A percentile compares a stretch with the other conserved stretches of the same genome.
Conservation (phyloP, 2,113 vertebrate genomes). For the Notarius lentiginosus region DNA sequence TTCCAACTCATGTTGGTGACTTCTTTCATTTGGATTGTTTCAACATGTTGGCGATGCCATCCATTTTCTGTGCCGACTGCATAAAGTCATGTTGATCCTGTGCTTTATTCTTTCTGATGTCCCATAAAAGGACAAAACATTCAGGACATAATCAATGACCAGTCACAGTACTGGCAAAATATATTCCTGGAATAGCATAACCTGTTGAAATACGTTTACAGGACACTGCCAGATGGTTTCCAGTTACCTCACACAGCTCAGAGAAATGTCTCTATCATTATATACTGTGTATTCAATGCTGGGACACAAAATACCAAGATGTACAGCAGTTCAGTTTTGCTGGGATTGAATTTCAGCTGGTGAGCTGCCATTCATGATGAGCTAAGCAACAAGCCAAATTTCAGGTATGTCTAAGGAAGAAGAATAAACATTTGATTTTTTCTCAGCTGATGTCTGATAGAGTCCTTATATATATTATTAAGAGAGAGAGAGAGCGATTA, state of each 20-base stretch:
- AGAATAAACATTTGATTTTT: too few species aligned
- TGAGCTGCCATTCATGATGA: too few species aligned
- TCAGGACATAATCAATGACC: constrained; percentile 10
- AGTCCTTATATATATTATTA: not conserved
- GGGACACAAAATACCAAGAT: not conserved
- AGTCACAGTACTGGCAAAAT: not conserved
- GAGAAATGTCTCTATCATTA: constrained; percentile 1
- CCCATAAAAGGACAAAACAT: constrained; percentile 48
- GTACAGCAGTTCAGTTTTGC: too few species aligned
- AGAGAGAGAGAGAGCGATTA: too few species aligned
- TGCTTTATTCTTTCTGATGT: not conserved
- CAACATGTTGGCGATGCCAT: not conserved
- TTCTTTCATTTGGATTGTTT: not conserved
- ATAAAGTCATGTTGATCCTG: not conserved
- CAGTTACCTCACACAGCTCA: constrained; percentile 3
- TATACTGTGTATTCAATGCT: not conserved
- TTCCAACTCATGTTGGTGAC: not conserved
- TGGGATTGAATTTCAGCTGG: too few species aligned
- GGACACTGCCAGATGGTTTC: constrained; percentile 9
- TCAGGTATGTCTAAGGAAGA: too few species aligned
- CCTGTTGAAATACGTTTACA: constrained; percentile 16
- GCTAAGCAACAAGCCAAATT: too few species aligned
- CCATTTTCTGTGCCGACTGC: not conserved
- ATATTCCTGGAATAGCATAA: constrained; percentile 27
- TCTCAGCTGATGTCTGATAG: not conserved